Conservation (phyloP, 2,113 vertebrate species). For the Hydrochoerus hydrochaeris region DNA sequence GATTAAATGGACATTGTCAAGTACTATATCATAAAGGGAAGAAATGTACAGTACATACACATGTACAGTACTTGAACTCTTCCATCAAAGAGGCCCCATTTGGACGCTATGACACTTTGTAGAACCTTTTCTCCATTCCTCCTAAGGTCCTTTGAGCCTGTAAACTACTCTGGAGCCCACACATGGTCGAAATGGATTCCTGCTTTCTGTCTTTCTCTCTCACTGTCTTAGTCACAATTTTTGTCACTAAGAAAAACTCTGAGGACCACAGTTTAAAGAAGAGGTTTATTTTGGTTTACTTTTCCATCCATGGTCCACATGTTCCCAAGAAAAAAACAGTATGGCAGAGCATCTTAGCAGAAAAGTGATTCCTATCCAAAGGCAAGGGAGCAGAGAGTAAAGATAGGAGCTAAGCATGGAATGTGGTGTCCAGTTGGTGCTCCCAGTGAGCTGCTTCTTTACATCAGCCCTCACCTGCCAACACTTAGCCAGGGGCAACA, state of each 20-base stretch:
- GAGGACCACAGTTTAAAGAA: neutral
- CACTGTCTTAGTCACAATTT: neutral
- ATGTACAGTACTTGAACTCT: neutral
- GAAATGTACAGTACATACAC: neutral
- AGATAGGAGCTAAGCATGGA: neutral
- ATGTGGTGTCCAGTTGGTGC: neutral
- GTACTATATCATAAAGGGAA: neutral
- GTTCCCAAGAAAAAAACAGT: neutral
- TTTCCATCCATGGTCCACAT: neutral
- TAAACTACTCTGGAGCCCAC: neutral
- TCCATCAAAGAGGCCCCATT: neutral
- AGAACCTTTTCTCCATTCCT: neutral
- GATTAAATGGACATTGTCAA: neutral
- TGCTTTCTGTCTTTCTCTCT: neutral
- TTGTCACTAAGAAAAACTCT: neutral
- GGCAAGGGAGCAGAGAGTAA: neutral
- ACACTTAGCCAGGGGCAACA: neutral
- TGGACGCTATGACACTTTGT: neutral
- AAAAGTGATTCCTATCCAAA: neutral
- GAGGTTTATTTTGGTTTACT: neutral
- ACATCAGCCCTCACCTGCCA: rapidly evolving
- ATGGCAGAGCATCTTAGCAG: too few species aligned
- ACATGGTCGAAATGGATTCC: neutral
- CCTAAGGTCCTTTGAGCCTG: neutral
- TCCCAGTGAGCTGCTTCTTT: rapidly evolving